Percentiles rank a stretch among this genome's conserved stretches.
phyloP scores from a whole-genome alignment of 2,113 vertebrate species.

The Drymodes brunneopygia region DNA sequence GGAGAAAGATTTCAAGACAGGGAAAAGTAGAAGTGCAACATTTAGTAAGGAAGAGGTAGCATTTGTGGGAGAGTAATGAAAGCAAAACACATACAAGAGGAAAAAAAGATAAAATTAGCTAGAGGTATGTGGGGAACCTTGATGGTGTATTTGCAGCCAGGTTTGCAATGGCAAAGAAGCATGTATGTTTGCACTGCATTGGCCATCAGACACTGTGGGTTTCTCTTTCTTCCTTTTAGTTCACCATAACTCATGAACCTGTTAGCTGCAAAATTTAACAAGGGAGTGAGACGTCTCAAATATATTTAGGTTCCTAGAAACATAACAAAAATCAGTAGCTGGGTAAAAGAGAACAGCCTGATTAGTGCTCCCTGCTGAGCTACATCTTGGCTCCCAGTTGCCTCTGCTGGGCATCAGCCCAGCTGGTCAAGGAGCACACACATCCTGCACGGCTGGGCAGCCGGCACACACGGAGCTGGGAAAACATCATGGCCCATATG shows the following conservation, averaged over 20 bases:
- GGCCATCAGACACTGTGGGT: neutral
- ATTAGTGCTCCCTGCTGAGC: neutral
- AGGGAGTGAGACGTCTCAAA: neutral
- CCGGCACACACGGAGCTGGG: neutral
- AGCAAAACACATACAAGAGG: neutral
- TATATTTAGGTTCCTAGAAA: neutral
- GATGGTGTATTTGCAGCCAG: neutral
- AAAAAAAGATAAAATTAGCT: neutral
- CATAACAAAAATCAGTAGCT: neutral
- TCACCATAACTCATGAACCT: neutral
- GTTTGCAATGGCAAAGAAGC: neutral
- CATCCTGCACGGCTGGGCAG: accelerated
- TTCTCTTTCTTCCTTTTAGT: neutral
- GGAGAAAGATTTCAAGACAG: neutral
- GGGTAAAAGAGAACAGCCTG: neutral
- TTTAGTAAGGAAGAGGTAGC: neutral
- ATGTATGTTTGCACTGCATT: accelerated
- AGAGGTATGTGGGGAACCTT: neutral
- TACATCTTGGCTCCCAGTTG: neutral
- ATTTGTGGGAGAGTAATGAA: neutral
- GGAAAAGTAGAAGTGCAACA: neutral
- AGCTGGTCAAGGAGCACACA: neutral
- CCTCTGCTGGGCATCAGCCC: neutral
- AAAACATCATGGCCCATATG: neutral
- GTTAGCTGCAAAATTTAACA: neutral